Evolutionary conservation across 2,888 invertebrate genomes (phyloP), one percentile per base, ranked within the genome.

Genomic region (Mythimna pallens): DNA sequence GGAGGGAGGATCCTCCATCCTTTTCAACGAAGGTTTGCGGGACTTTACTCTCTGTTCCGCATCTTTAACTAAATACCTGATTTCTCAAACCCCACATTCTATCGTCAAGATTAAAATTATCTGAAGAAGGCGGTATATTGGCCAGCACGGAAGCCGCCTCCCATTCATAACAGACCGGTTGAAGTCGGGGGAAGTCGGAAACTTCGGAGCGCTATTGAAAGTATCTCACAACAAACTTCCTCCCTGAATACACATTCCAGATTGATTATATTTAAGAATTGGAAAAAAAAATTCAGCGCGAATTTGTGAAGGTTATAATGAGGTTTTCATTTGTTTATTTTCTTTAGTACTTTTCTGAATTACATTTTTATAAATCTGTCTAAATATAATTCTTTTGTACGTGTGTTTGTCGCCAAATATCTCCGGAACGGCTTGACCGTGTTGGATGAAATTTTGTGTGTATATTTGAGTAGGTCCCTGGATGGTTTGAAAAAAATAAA

Each of bases 231-330:
- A 20, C 25, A 34, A 80, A 75, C 64, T 80, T 80, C 0, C 6
- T 1, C 59, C 0, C 57, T 80, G 75, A 75, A 67, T 75, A 70
- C 47, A 75, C 64, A 75, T 80, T 75, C 66, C 74, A 75, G 75
- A 79, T 79, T 79, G 79, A 74, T 78, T 69, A 57, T 59, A 62
- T 78, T 63, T 57, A 64, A 67, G 61, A 55, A 40, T 62, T 65
- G 63, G 57, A 25, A 62, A n/a, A 50, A 75, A 70, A 36, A 52
- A 66, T 80, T 75, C 65, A 25, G 55, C 8, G 65, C 10, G 55
- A 64, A 59, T 69, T 55, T 63, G 40, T 73, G 17, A 61, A 54
- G 40, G 30, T 34, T 62, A 55, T 73, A 22, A 78, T 55, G 65
- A 43, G 47, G 22, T 5, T 66, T 50, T 50, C 20, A 25, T 52